Evolutionary conservation across 2,888 invertebrate species (phyloP).

Genomic region (Amphiduros pacificus): DNA sequence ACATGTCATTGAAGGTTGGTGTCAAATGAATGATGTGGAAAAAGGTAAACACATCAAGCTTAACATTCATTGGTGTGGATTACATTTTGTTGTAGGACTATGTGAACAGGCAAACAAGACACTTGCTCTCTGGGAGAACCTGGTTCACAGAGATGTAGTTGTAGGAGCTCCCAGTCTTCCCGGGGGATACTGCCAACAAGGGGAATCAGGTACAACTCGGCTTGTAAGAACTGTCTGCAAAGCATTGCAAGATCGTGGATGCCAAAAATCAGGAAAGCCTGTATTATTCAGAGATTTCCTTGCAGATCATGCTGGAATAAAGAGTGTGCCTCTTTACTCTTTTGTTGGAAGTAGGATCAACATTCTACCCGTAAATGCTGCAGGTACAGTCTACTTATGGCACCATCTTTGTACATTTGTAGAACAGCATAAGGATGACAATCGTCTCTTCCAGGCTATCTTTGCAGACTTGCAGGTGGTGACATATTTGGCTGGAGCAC

Average conservation of each 20-base stretch:
- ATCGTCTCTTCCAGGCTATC: neutral
- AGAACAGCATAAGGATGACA: neutral
- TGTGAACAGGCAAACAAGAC: conserved; percentile 24
- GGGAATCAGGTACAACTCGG: conserved; percentile 21
- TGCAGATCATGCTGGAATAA: neutral
- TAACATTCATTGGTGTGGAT: conserved; percentile 26
- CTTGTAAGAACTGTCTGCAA: conserved; percentile 27
- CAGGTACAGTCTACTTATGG: conserved; percentile 2
- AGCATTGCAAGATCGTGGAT: conserved; percentile 25
- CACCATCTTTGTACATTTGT: neutral
- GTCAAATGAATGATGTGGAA: conserved; percentile 7
- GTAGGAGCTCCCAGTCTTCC: conserved; percentile 19
- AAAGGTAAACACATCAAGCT: conserved; percentile 4
- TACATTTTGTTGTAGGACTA: conserved; percentile 26
- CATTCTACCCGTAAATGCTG: conserved; percentile 11
- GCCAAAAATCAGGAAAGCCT: conserved; percentile 25
- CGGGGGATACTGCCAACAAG: neutral
- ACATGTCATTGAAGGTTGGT: conserved; percentile 19
- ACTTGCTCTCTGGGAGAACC: conserved; percentile 19
- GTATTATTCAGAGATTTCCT: conserved; percentile 21
- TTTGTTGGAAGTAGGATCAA: conserved; percentile 17
- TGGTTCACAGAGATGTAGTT: conserved; percentile 12
- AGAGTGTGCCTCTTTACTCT: conserved; percentile 17
- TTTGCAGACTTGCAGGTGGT: neutral
- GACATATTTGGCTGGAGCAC: neutral